Conservation (phyloP, 2,888 invertebrate genomes). For the Macaria notata region DNA sequence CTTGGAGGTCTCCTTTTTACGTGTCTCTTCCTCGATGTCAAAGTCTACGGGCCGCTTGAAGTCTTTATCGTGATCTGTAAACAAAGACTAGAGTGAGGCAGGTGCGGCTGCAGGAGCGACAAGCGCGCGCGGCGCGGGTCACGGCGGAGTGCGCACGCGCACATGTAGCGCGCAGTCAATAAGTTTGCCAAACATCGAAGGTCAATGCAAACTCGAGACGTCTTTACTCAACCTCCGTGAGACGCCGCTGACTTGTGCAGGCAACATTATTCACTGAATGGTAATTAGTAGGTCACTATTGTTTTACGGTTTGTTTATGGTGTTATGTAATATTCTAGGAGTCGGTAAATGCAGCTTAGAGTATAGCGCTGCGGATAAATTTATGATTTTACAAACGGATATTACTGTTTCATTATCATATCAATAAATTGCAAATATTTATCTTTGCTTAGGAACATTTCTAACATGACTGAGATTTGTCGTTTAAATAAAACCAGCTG, state of each 20-base stretch:
- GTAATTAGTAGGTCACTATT: constrained; percentile 68
- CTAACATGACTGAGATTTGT: too few species aligned
- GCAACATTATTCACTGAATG: constrained; percentile 62
- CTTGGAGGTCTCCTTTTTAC: constrained; percentile 94
- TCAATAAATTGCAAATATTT: too few species aligned
- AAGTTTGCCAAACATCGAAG: constrained; percentile 78
- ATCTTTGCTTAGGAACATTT: too few species aligned
- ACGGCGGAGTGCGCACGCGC: constrained; percentile 60
- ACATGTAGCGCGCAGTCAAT: constrained; percentile 72
- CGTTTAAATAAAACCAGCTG: too few species aligned
- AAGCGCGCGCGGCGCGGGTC: constrained; percentile 60
- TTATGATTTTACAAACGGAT: too few species aligned
- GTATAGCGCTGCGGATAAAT: too few species aligned
- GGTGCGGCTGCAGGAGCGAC: constrained; percentile 40
- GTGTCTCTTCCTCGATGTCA: constrained; percentile 93
- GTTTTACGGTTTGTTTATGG: constrained; percentile 46
- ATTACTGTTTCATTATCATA: too few species aligned
- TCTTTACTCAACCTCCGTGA: constrained; percentile 64
- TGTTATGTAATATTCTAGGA: constrained; percentile 41
- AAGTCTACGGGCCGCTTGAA: constrained; percentile 91
- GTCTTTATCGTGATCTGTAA: constrained; percentile 88
- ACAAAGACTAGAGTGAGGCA: constrained; percentile 50
- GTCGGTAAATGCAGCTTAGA: too few species aligned
- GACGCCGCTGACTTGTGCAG: constrained; percentile 41
- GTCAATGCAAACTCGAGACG: constrained; percentile 71